A percentile compares a stretch with the other conserved stretches of the same genome.
Evolutionary conservation across 2,888 invertebrate genomes (phyloP).

Genomic region (Lordiphosa fenestrarum): DNA sequence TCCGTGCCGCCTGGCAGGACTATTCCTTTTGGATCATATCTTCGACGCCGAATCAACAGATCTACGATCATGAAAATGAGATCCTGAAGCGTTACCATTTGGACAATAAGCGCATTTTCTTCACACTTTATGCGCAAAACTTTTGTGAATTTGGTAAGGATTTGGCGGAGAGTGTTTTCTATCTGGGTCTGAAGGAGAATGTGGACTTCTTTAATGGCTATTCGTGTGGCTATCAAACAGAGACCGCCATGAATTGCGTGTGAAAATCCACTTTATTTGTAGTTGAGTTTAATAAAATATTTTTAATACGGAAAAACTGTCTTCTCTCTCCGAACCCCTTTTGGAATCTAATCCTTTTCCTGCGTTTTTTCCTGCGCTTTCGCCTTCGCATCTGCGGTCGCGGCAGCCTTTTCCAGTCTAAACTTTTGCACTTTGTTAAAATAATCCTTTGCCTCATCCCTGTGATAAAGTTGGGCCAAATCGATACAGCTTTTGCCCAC

Average conservation of each 20-base stretch:
- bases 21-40: slow-evolving; percentile 69
- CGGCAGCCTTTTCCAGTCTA: slow-evolving; percentile 37
- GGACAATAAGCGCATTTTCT: slow-evolving; percentile 74
- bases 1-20: slow-evolving; percentile 73
- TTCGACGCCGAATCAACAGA: slow-evolving; percentile 41
- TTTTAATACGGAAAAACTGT: too few relatives aligned
- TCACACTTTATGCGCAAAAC: slow-evolving; percentile 77
- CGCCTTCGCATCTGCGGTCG: slow-evolving; percentile 8
- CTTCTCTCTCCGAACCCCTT: too few relatives aligned
- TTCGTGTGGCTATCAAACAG: slow-evolving; percentile 66
- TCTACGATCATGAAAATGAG: slow-evolving; percentile 74
- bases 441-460: slow-evolving; percentile 64
- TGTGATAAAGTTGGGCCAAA: slow-evolving; percentile 73
- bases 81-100: slow-evolving; percentile 66
- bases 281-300: too few relatives aligned
- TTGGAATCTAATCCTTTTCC: slow-evolving; percentile 23
- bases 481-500: slow-evolving; percentile 69
- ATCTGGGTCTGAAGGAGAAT: slow-evolving; percentile 74
- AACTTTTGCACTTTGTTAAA: slow-evolving; percentile 61
- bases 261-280: slow-evolving; percentile 20
- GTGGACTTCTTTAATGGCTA: slow-evolving; percentile 69
- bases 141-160: slow-evolving; percentile 78
- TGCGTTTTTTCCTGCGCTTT: slow-evolving; percentile 21
- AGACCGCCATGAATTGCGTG: slow-evolving; percentile 45
- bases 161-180: slow-evolving; percentile 77